These are phyloP conservation scores for Sigmodon hispidus DNA, from an alignment of 2,113 vertebrate species.

Conservation along the genomic window DNA sequence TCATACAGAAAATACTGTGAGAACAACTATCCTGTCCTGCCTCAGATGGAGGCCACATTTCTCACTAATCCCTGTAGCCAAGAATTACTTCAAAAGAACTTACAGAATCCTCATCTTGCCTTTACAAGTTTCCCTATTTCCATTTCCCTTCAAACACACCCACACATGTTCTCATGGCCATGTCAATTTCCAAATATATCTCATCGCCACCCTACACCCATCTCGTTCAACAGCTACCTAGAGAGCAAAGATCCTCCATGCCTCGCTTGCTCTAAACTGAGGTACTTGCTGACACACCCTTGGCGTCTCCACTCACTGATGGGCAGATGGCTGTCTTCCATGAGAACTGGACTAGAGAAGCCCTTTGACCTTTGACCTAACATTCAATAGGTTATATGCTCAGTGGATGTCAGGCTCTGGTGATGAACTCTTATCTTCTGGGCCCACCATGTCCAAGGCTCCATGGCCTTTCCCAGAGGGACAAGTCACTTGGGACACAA, in stretches of 20 bases:
- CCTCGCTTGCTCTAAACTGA: neutral
- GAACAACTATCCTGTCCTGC: neutral
- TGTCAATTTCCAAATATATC: neutral
- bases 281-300: rapidly evolving
- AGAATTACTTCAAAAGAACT: neutral
- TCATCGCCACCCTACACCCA: neutral
- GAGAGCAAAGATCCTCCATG: neutral
- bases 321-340: neutral
- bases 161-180: neutral
- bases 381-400: rapidly evolving
- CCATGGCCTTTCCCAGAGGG: neutral
- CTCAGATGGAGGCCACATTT: neutral
- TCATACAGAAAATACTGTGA: neutral
- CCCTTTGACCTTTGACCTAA: neutral
- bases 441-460: neutral
- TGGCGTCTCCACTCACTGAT: neutral
- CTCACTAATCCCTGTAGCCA: neutral
- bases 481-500: neutral
- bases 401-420: neutral
- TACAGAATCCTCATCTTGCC: neutral
- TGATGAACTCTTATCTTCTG: neutral
- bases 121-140: neutral
- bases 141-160: neutral
- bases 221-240: neutral
- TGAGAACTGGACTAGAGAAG: neutral